Evolutionary conservation across 1,140 invertebrate genomes (phyloP), one percentile per base, ranked within the genome.

Genomic region (Meloidogyne exigua): DNA sequence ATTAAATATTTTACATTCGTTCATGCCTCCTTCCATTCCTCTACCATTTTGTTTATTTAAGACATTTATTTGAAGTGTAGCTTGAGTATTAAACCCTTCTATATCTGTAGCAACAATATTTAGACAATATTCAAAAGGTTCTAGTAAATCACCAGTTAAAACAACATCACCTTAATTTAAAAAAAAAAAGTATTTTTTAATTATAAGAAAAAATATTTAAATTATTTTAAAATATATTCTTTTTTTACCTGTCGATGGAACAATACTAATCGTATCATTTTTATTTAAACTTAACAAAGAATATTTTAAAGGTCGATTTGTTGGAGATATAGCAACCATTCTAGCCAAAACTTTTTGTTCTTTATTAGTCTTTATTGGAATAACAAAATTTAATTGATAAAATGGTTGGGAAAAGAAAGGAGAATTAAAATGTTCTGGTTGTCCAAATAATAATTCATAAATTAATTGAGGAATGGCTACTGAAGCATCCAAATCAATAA

Each of bases 381-480:
- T 2, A 36, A 13, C 36, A 9, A 73, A 21, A 15, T 65, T 28
- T 25, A 73, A 65, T 18, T 65, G 28, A 39, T 73, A 73, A 23
- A 73, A n/a, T 28, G 72, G 13, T 39, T 73, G 72, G 11, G 72
- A 12, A 21, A 73, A 73, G 57, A 62, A 73, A 13, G 72, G 72
- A 13, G 57, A 42, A n/a, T 65, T 32, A 36, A 73, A 73, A 64
- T 73, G 42, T 21, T 73, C 72, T 1, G 72, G 72, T 28, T 32
- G 21, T 15, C 72, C 72, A 32, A 73, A 73, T 65, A 73, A 39
- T 39, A 73, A 62, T 65, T 73, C 72, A 39, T 73, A 73, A 64
- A 73, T 25, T 21, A 73, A 21, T 32, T 73, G 72, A 23, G 72
- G 57, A 28, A 73, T 36, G 18, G 72, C 13, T 42, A 57, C n/a